A percentile compares a stretch with the other conserved stretches of the same genome.
Conservation (phyloP, 1,140 invertebrate species). For the Drosophila bocki region DNA sequence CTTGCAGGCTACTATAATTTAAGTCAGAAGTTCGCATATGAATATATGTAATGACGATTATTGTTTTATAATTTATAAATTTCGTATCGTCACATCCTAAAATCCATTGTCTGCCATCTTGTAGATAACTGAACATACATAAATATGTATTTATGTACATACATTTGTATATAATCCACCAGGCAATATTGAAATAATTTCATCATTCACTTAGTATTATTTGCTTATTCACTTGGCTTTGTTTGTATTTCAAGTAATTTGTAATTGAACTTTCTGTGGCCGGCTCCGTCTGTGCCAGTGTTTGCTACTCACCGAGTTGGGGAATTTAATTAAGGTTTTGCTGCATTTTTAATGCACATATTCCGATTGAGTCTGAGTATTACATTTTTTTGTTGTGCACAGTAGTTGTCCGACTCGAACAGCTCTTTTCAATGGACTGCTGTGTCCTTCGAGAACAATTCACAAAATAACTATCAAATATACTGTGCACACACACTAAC, state of each 20-base stretch:
- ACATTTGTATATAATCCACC: not conserved
- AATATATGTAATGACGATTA: not conserved
- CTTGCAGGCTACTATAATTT: too few species aligned
- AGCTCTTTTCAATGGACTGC: conserved; percentile 4
- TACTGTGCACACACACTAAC: conserved; percentile 5
- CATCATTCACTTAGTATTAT: conserved; percentile 18
- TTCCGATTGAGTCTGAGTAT: conserved; percentile 17
- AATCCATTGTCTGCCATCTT: not conserved
- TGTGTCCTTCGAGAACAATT: conserved; percentile 31
- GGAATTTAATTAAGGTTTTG: conserved; percentile 45
- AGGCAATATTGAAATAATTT: conserved; percentile 5
- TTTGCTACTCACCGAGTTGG: conserved; percentile 12
- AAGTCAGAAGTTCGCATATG: too few species aligned
- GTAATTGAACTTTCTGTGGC: conserved; percentile 29
- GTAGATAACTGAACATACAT: too few species aligned
- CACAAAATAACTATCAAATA: conserved; percentile 21
- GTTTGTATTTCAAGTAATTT: conserved; percentile 20
- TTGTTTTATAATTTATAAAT: not conserved
- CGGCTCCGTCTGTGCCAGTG: conserved; percentile 2
- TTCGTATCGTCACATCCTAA: not conserved
- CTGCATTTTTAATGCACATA: conserved; percentile 43
- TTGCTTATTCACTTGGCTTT: conserved; percentile 3
- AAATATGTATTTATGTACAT: not conserved
- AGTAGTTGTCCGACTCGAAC: conserved; percentile 7
- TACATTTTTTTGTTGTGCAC: conserved; percentile 14